Percentiles rank a stretch among this genome's conserved stretches.
phyloP scores from a whole-genome alignment of 2,888 invertebrate genomes.

The Beris chalybata region DNA sequence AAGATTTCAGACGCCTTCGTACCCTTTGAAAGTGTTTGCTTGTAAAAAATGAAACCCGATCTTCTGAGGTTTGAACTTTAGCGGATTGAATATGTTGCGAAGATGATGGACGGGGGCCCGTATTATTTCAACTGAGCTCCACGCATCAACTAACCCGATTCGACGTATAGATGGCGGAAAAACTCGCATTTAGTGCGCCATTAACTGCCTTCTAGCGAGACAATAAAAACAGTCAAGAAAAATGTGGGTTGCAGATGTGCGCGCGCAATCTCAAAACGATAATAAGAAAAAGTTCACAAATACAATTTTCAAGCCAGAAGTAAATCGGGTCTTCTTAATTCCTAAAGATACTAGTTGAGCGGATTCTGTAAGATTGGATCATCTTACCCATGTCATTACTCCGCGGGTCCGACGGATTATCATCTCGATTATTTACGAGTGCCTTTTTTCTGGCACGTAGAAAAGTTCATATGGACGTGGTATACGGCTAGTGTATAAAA shows the following conservation, averaged over 20 bases:
- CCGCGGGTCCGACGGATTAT: conserved; percentile 22
- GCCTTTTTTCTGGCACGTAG: not conserved
- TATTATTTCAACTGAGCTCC: not conserved
- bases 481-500: not conserved
- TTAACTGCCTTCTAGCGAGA: conserved; percentile 9
- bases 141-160: not conserved
- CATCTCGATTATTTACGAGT: conserved; percentile 25
- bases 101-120: conserved; percentile 7
- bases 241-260: conserved; percentile 31
- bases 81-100: too few species aligned
- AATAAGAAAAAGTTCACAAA: not conserved
- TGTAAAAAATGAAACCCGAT: too few species aligned
- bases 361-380: conserved; percentile 8
- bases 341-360: not conserved
- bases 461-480: not conserved
- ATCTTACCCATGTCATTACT: conserved; percentile 26
- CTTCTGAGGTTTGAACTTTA: too few species aligned
- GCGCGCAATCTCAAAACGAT: not conserved
- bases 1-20: too few species aligned
- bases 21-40: too few species aligned
- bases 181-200: conserved; percentile 4
- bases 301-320: not conserved
- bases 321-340: not conserved
- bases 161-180: not conserved
- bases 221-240: conserved; percentile 21